Conservation (phyloP, 2,888 invertebrate genomes). For the Pterostichus madidus region DNA sequence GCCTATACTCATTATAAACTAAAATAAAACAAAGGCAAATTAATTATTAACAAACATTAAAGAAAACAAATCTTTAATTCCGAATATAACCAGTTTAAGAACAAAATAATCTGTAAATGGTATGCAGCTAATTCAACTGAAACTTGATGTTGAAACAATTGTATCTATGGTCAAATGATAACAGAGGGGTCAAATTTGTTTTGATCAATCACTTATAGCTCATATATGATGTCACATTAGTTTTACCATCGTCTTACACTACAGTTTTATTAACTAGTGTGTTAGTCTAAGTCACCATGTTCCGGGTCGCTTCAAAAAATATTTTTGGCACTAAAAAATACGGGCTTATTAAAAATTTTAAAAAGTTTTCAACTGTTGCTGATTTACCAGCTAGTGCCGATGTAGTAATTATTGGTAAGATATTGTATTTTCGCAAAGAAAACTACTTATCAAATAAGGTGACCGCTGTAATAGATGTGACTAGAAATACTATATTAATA, state of each 20-base stretch:
- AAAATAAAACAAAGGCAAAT: not conserved
- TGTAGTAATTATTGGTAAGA: conserved; percentile 87
- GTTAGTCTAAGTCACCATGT: conserved; percentile 62
- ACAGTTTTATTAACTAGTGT: conserved; percentile 28
- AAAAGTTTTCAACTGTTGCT: conserved; percentile 67
- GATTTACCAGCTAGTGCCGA: conserved; percentile 82
- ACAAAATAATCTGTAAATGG: conserved; percentile 15
- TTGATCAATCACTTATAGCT: conserved; percentile 71
- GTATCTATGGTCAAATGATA: conserved; percentile 65
- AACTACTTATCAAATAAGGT: too few species aligned
- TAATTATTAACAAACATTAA: not conserved
- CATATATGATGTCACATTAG: conserved; percentile 57
- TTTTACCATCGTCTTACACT: not conserved
- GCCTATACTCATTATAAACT: too few species aligned
- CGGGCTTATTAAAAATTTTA: conserved; percentile 45
- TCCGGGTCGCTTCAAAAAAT: conserved; percentile 66
- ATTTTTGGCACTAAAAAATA: conserved; percentile 64
- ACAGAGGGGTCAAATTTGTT: conserved; percentile 73
- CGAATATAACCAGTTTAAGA: conserved; percentile 11
- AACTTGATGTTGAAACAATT: conserved; percentile 45
- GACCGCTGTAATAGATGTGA: too few species aligned
- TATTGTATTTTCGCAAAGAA: not conserved
- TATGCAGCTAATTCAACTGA: conserved; percentile 21
- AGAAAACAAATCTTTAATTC: conserved; percentile 14
- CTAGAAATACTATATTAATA: too few species aligned